Evolutionary conservation across 1,140 invertebrate species (phyloP).

Genomic region (Anastrepha obliqua): DNA sequence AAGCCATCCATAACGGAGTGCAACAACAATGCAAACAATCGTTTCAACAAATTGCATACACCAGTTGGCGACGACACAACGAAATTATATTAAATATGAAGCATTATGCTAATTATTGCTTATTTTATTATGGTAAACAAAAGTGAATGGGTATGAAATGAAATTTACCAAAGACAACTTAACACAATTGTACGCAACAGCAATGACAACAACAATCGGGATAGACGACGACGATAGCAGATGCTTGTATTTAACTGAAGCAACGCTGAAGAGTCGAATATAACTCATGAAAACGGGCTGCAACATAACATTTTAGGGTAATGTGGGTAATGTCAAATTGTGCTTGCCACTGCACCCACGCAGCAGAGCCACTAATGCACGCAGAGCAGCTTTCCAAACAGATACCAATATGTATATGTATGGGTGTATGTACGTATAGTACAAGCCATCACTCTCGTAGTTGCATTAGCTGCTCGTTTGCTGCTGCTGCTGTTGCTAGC

Average conservation of each 20-base stretch:
- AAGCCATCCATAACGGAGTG: no score
- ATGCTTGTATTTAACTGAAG: not conserved
- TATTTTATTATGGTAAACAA: conserved; percentile 64
- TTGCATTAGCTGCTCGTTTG: not conserved
- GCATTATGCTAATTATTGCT: conserved; percentile 73
- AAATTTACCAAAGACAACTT: conserved; percentile 12
- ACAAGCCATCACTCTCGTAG: not conserved
- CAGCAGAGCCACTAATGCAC: no score
- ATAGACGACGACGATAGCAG: not conserved
- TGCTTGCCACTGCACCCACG: not conserved
- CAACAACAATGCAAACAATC: not conserved
- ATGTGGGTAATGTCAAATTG: conserved; percentile 23
- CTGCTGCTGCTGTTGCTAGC: not conserved
- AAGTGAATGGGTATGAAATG: conserved; percentile 17
- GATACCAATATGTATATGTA: not conserved
- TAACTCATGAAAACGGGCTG: not conserved
- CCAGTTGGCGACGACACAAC: conserved; percentile 2
- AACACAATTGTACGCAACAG: not conserved
- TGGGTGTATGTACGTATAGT: not conserved
- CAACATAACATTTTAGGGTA: not conserved
- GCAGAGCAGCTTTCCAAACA: not conserved
- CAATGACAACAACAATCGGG: not conserved
- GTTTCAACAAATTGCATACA: conserved; percentile 23
- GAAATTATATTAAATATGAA: conserved; percentile 72
- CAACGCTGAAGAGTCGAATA: not conserved